A percentile compares a stretch with the other conserved stretches of the same genome.
phyloP scores from a whole-genome alignment of 2,888 invertebrate genomes.

The Abscondita cerata region DNA sequence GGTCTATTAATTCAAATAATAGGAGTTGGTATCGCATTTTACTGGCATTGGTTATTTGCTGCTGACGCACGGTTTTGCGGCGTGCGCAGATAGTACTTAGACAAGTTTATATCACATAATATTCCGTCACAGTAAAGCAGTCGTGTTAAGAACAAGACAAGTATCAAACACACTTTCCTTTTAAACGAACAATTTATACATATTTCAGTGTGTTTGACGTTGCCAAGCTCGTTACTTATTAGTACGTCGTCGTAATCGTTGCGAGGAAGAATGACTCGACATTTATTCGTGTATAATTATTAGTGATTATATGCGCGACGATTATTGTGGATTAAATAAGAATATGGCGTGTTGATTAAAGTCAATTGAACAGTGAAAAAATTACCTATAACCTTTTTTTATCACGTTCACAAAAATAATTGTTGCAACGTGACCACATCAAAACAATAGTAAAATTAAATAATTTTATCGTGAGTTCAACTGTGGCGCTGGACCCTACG shows the following conservation, averaged over 20 bases:
- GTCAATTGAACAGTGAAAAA: conserved; percentile 4
- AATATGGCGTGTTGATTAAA: conserved; percentile 1
- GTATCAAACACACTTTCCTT: conserved; percentile 21
- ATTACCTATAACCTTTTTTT: conserved; percentile 1
- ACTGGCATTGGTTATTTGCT: not conserved
- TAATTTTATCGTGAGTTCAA: too few species aligned
- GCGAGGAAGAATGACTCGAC: conserved; percentile 5
- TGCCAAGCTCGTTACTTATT: not conserved
- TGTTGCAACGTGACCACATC: too few species aligned
- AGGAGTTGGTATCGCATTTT: not conserved
- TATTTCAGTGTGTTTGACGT: too few species aligned
- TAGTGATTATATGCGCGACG: not conserved
- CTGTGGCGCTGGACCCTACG: too few species aligned
- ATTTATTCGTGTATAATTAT: not conserved
- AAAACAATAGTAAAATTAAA: too few species aligned
- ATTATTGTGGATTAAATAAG: not conserved
- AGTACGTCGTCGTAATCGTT: not conserved
- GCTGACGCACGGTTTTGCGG: conserved; percentile 1
- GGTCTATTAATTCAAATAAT: conserved; percentile 3
- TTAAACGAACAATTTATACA: not conserved
- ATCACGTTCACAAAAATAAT: not conserved
- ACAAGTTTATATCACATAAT: conserved; percentile 9
- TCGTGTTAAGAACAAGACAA: conserved; percentile 3
- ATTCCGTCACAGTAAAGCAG: conserved; percentile 3
- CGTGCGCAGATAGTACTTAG: conserved; percentile 6